phyloP scores from a whole-genome alignment of 2,113 vertebrate species.

The Cyprinodon variegatus region DNA sequence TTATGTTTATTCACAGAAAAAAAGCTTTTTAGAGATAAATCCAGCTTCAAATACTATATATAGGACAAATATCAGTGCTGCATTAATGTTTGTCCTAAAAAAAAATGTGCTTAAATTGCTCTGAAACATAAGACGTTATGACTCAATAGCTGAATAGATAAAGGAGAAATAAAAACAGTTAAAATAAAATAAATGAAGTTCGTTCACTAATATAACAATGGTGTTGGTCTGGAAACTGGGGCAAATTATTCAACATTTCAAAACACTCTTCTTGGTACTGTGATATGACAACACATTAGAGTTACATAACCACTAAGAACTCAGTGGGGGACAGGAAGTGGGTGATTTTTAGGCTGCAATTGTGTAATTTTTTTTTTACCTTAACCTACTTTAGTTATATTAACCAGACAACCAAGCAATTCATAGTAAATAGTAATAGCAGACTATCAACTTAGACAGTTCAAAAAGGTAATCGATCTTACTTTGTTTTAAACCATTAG shows the following conservation, averaged over 20 bases:
- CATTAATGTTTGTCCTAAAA: slow-evolving; percentile 51
- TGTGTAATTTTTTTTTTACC: no score
- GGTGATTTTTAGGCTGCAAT: no score
- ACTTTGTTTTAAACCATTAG: no score
- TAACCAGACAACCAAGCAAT: no score
- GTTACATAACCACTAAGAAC: no score
- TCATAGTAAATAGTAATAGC: no score
- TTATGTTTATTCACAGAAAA: slow-evolving; percentile 77
- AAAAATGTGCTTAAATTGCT: background rate
- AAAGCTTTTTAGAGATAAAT: slow-evolving; percentile 74
- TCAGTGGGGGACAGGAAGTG: no score
- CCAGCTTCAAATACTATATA: slow-evolving; percentile 60
- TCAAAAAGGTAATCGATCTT: no score
- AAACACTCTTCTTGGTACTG: slow-evolving; percentile 18
- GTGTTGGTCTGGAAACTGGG: slow-evolving; percentile 18
- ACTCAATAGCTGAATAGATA: background rate
- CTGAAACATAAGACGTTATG: background rate
- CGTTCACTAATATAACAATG: slow-evolving; percentile 56
- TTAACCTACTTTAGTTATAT: no score
- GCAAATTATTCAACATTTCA: slow-evolving; percentile 49
- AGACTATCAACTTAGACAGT: no score
- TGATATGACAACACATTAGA: slow-evolving; percentile 2
- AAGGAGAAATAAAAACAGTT: slow-evolving; percentile 2
- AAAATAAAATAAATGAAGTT: slow-evolving; percentile 35
- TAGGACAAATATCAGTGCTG: slow-evolving; percentile 56